Conservation (phyloP, 2,888 invertebrate genomes). For the Nasonia oneida region DNA sequence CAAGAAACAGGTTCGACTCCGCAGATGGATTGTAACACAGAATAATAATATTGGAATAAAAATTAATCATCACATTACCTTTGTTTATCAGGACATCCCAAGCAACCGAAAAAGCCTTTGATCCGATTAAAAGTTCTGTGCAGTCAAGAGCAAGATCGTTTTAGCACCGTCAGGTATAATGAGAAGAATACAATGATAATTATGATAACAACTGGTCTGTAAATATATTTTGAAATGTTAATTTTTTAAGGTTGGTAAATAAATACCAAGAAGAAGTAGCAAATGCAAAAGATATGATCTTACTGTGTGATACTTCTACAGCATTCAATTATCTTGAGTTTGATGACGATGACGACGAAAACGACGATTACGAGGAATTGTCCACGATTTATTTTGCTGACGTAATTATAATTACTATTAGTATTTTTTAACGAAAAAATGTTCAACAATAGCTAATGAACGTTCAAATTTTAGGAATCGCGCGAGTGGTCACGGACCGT, state of each 20-base stretch:
- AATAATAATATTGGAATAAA: no score
- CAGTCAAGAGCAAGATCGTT: slow-evolving; percentile 87
- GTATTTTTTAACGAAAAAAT: not conserved
- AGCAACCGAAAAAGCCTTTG: slow-evolving; percentile 88
- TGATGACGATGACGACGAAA: slow-evolving; percentile 6
- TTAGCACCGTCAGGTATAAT: slow-evolving; percentile 82
- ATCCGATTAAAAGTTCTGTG: slow-evolving; percentile 90
- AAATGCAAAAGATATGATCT: slow-evolving; percentile 86
- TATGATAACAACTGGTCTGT: not conserved
- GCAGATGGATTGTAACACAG: not conserved
- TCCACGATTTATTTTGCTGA: slow-evolving; percentile 25
- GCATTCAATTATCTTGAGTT: not conserved
- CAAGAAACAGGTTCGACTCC: slow-evolving; percentile 78
- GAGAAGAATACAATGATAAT: no score
- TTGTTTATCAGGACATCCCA: slow-evolving; percentile 81
- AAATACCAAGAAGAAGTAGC: slow-evolving; percentile 89
- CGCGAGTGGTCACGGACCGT: slow-evolving; percentile 27
- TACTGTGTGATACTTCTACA: slow-evolving; percentile 6
- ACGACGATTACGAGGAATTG: slow-evolving; percentile 45
- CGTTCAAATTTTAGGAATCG: slow-evolving; percentile 12
- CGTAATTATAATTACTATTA: not conserved
- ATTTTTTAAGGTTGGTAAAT: slow-evolving; percentile 84
- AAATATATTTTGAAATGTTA: slow-evolving; percentile 5
- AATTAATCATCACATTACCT: no score
- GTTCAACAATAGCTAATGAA: not conserved